phyloP scores from a whole-genome alignment of 2,888 invertebrate genomes.

The Pardosa pseudoannulata region DNA sequence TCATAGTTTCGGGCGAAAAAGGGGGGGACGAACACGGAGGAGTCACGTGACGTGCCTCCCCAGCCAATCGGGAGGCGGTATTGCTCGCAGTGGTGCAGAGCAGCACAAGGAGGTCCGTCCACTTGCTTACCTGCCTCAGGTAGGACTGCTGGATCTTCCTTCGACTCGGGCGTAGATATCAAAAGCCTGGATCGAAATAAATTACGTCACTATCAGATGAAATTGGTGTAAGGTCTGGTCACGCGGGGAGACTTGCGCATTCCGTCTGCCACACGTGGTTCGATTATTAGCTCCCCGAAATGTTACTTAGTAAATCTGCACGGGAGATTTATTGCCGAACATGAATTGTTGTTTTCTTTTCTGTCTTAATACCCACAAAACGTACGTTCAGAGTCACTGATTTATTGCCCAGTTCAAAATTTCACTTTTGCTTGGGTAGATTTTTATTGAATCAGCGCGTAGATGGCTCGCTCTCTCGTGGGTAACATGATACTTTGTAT shows the following conservation, averaged over 20 bases:
- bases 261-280: slow-evolving; percentile 53
- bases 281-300: slow-evolving; percentile 60
- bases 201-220: slow-evolving; percentile 69
- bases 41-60: slow-evolving; percentile 54
- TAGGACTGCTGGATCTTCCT: slow-evolving; percentile 60
- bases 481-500: not conserved
- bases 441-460: not conserved
- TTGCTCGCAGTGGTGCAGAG: slow-evolving; percentile 39
- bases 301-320: slow-evolving; percentile 64
- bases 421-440: not conserved
- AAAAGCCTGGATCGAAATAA: slow-evolving; percentile 68
- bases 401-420: slow-evolving; percentile 16
- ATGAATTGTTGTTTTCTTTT: slow-evolving; percentile 36
- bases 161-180: slow-evolving; percentile 53
- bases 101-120: slow-evolving; percentile 61
- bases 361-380: slow-evolving; percentile 7
- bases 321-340: slow-evolving; percentile 35
- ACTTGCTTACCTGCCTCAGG: slow-evolving; percentile 65
- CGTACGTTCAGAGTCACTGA: slow-evolving; percentile 10
- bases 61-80: slow-evolving; percentile 48
- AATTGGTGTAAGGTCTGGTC: slow-evolving; percentile 70
- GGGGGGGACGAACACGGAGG: slow-evolving; percentile 35
- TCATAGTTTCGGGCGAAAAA: slow-evolving; percentile 48
- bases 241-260: slow-evolving; percentile 63
- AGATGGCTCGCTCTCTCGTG: not conserved